Evolutionary conservation across 1,140 invertebrate genomes (phyloP).

Genomic region (Zaprionus ghesquierei): DNA sequence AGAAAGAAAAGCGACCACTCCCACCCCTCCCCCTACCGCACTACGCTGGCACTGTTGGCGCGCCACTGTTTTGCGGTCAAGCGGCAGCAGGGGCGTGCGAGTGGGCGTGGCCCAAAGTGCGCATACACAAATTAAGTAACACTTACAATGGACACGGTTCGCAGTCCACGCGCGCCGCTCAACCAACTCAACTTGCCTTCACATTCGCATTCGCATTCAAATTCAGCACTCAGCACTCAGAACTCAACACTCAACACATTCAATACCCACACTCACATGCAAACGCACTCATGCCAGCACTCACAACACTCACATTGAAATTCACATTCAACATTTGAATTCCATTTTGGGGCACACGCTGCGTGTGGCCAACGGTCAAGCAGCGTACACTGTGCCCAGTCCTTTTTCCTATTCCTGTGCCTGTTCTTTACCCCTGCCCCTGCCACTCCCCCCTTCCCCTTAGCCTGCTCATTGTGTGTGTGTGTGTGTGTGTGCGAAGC

Average conservation of each 20-base stretch:
- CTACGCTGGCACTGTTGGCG: slow-evolving; percentile 20
- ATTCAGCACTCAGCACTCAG: neutral
- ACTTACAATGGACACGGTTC: slow-evolving; percentile 59
- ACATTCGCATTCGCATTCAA: neutral
- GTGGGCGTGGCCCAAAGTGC: slow-evolving; percentile 30
- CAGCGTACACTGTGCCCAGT: neutral
- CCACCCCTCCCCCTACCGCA: neutral
- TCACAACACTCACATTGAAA: neutral
- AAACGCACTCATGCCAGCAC: neutral
- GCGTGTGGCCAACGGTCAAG: slow-evolving; percentile 49
- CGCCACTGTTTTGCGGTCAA: slow-evolving; percentile 64
- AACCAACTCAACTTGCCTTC: neutral
- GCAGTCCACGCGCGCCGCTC: too few species aligned
- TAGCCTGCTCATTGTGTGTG: neutral
- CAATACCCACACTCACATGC: neutral
- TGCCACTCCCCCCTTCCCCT: neutral
- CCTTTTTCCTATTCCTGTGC: neutral
- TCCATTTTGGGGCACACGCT: slow-evolving; percentile 68
- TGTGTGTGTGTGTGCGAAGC: neutral
- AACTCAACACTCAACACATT: neutral
- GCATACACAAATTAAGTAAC: slow-evolving; percentile 73
- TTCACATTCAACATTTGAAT: slow-evolving; percentile 47
- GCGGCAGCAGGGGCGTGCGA: slow-evolving; percentile 22
- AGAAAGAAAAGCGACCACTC: slow-evolving; percentile 18
- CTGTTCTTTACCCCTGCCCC: neutral